Evolutionary conservation across 1,140 invertebrate species (phyloP), one percentile per base, ranked within the genome.

Genomic region (Drosophila micromelanica): DNA sequence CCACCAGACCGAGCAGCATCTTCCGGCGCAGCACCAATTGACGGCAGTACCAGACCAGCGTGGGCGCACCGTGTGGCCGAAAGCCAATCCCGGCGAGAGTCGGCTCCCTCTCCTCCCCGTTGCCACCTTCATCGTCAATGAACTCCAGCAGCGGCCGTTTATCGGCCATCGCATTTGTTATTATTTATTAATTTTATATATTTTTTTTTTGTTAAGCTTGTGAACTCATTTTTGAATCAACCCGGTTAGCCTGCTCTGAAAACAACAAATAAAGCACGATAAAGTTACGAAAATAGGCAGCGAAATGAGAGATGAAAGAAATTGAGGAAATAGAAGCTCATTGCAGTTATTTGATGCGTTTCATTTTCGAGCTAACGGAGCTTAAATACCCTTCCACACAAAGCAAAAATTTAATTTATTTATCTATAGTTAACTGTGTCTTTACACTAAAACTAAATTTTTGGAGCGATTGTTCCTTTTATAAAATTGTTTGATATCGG

Each of bases 111-210:
- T 17, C 76, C 12, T 11, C 55, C 23, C 32, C 35, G 45, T 12
- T 27, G 5, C 54, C 54, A 54, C 51, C 64, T 65, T 57, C 49
- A 40, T 63, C 52, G 46, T 43, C 71, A 23, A 46, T 48, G 42
- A 13, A 35, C 20, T 61, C 75, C 56, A 81, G 46, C 38, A 84
- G 35, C n/a, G 78, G 61, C 2, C 80, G 57, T 43, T 78, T 75
- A 35, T 78, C 79, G 37, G 56, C 62, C 79, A 82, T 82, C 13
- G 43, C 77, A 46, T 27, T 27, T 27, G 27, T 6, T 27, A 5
- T 27, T 23, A 3, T 3, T 23, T 23, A 0, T 23, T 23, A 12
- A 0, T 30, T 2, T 17, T 42, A 2, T 17, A n/a, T 17, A 2
- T 17, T 17, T 1, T 32, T 32, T 23, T 23, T 9, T 1, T 8